Percentiles rank a stretch among this genome's conserved stretches.
Conservation (phyloP, 2,797 vertebrate genomes). For the Trachurus trachurus region DNA sequence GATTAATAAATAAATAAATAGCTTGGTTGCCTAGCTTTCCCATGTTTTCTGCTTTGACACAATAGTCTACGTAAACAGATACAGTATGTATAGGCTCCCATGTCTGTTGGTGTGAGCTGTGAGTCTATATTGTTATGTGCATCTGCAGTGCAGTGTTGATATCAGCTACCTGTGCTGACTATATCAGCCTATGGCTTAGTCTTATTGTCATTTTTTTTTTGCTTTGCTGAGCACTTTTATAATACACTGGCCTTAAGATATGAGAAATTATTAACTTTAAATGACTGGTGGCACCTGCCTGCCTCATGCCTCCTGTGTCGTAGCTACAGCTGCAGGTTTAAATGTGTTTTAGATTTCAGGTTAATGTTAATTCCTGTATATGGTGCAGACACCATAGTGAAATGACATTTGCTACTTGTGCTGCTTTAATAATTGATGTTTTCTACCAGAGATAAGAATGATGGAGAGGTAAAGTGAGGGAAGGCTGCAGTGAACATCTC, state of each 20-base stretch:
- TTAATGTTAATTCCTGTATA: no score
- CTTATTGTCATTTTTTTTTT: no score
- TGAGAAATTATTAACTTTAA: background rate
- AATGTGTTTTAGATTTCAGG: background rate
- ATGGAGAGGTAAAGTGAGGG: background rate
- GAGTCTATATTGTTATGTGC: background rate
- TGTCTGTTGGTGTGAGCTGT: background rate
- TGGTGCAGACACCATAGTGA: no score
- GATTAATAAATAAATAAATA: background rate
- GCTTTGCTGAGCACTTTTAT: background rate
- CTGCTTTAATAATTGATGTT: background rate
- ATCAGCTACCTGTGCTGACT: no score
- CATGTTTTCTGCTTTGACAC: background rate
- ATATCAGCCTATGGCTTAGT: no score
- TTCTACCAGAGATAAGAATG: background rate
- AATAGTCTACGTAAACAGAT: background rate
- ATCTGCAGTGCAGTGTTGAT: background rate
- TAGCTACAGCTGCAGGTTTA: background rate
- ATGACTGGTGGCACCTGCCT: background rate
- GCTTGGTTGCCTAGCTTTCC: background rate
- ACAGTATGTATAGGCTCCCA: background rate
- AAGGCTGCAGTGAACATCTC: background rate
- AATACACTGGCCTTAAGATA: background rate
- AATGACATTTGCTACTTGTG: background rate
- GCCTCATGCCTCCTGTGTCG: background rate